phyloP scores from a whole-genome alignment of 2,797 vertebrate genomes.

The Muscicapa striata region DNA sequence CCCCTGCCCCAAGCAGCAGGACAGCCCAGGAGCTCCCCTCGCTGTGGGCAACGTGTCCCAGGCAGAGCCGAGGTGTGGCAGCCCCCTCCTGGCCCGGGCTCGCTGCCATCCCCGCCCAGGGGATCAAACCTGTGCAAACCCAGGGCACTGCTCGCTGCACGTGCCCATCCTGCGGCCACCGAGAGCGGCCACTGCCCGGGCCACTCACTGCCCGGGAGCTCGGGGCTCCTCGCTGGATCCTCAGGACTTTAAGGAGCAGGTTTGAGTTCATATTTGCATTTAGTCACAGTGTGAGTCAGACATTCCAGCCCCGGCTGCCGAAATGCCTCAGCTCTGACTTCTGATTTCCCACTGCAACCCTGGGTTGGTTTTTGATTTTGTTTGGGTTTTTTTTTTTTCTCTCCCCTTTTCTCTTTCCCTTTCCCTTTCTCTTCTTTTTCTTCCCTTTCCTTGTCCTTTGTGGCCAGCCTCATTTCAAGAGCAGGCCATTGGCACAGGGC shows the following conservation, averaged over 20 bases:
- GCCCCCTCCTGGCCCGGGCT: not conserved
- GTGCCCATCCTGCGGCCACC: accelerated
- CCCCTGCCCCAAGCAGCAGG: not conserved
- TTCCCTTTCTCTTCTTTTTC: not conserved
- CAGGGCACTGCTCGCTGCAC: accelerated
- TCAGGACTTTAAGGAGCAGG: not conserved
- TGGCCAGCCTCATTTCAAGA: accelerated
- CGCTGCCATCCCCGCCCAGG: accelerated
- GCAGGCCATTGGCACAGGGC: accelerated
- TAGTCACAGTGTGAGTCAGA: slow-evolving; percentile 74
- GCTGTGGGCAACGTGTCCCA: accelerated
- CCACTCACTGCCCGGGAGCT: accelerated
- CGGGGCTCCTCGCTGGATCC: not conserved
- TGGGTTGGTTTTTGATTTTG: not conserved
- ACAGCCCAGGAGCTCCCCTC: not conserved
- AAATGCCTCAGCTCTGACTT: slow-evolving; percentile 71
- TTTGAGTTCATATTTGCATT: slow-evolving; percentile 64
- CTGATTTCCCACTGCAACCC: slow-evolving; percentile 62
- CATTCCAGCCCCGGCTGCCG: slow-evolving; percentile 69
- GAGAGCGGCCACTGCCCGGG: not conserved
- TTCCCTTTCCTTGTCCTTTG: not conserved
- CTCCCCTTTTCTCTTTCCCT: not conserved
- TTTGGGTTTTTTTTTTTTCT: accelerated
- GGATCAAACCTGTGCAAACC: not conserved
- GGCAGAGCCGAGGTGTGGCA: accelerated